Conservation (phyloP, 1,140 invertebrate species). For the Diabrotica virgifera region DNA sequence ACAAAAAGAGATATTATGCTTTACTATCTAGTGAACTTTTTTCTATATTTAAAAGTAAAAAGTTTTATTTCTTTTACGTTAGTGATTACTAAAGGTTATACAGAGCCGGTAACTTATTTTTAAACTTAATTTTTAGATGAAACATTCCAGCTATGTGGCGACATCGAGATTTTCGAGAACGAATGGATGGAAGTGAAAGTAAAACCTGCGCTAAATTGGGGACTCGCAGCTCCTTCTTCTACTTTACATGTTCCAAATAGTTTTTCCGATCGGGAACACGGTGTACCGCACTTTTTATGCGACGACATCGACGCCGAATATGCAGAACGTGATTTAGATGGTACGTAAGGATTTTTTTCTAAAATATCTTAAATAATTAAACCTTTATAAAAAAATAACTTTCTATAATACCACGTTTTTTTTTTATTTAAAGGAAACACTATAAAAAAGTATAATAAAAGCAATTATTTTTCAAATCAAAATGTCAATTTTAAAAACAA, state of each 20-base stretch:
- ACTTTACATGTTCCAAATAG: slow-evolving; percentile 48
- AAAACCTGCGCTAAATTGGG: slow-evolving; percentile 60
- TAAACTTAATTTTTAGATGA: slow-evolving; percentile 44
- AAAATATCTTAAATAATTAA: too few species aligned
- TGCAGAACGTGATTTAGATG: slow-evolving; percentile 53
- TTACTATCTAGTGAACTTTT: too few species aligned
- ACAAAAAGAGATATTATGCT: too few species aligned
- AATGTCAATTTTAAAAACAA: too few species aligned
- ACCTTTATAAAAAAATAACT: too few species aligned
- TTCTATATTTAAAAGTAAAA: too few species aligned
- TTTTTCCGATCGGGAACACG: slow-evolving; percentile 52
- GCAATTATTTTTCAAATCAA: too few species aligned
- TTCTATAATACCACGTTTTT: too few species aligned
- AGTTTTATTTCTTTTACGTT: neutral
- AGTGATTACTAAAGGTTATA: too few species aligned
- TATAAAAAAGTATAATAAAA: too few species aligned
- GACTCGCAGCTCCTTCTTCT: slow-evolving; percentile 44
- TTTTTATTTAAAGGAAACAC: too few species aligned
- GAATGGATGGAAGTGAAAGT: slow-evolving; percentile 89
- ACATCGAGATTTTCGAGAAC: slow-evolving; percentile 78
- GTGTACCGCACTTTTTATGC: slow-evolving; percentile 61
- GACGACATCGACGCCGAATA: slow-evolving; percentile 58
- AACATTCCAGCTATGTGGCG: slow-evolving; percentile 63
- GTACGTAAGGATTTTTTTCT: slow-evolving; percentile 35
- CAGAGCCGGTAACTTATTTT: too few species aligned